Evolutionary conservation across 2,113 vertebrate genomes (phyloP), one percentile per base, ranked within the genome.

Genomic region (Cololabis saira): DNA sequence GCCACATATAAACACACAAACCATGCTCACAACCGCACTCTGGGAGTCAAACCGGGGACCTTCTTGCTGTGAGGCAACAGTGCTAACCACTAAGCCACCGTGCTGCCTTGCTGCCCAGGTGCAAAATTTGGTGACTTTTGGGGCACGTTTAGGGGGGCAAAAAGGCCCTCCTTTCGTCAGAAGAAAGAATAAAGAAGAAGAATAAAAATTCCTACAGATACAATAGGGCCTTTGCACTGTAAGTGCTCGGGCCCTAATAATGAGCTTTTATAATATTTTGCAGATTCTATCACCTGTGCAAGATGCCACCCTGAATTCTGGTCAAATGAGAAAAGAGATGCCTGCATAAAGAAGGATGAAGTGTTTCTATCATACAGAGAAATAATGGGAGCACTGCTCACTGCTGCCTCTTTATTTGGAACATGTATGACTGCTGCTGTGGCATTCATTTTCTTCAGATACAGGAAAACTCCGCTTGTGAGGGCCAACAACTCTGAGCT

Each of bases 361-460:
- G 83, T 90, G 74, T 92, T 87, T 66, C 48, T 92, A 0, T 88
- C 89, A 1, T 89, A 87, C 71, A 27, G 83, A n/a, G 90, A 91
- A 43, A 78, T 89, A 2, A 90, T 92, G 88, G 90, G 91, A 43
- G 73, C 67, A 0, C 71, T 91, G 11, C 79, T 92, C 1, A 86
- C 86, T n/a, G 41, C 71, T 5, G 69, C 87, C 5, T 90, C 91
- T 4, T 19, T 89, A 37, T 48, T 76, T 61, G 91, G 91, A 57
- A 74, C 82, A 9, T 80, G 78, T 8, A 27, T 83, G 51, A 91
- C 90, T 15, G 71, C 56, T 42, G 21, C 52, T 58, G 84, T 87
- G 9, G 83, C 84, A 0, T 48, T 79, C 6, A 75, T 90, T 70
- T 92, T 91, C 65, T 91, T 90, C 48, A 85, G 51, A 71, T 61